These are phyloP conservation scores for Rhagologus leucostigma DNA, from an alignment of 2,113 vertebrate species.

Conservation along the genomic window DNA sequence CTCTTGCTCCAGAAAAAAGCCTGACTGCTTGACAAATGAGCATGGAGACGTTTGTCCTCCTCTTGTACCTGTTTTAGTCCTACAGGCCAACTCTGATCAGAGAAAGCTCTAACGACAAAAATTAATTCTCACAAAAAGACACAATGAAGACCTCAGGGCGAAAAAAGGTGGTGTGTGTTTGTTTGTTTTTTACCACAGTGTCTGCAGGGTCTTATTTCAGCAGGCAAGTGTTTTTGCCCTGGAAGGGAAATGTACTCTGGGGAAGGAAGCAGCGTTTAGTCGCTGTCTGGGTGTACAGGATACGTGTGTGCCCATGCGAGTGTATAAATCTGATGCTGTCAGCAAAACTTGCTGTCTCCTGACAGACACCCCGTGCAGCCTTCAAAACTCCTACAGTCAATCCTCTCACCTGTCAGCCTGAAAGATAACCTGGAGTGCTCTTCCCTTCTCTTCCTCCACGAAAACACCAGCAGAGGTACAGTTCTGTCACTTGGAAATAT, in stretches of 20 bases:
- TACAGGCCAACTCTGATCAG: not conserved
- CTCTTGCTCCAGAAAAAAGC: not conserved
- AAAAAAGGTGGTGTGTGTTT: not conserved
- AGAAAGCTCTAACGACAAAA: not conserved
- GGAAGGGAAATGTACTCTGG: not conserved
- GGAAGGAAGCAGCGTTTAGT: not conserved
- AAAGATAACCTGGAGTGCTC: not conserved
- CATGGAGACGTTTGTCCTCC: not conserved
- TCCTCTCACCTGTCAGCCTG: slow-evolving; percentile 27
- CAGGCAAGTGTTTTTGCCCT: not conserved
- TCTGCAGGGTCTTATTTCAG: not conserved
- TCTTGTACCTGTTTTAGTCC: not conserved
- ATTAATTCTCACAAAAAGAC: not conserved
- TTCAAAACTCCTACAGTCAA: slow-evolving; percentile 26
- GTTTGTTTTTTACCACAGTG: not conserved
- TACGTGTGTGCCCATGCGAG: not conserved
- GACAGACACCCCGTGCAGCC: slow-evolving; percentile 39
- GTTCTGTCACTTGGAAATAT: slow-evolving; percentile 1
- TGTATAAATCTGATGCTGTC: slow-evolving; percentile 1
- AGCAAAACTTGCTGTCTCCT: slow-evolving; percentile 26
- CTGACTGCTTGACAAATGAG: not conserved
- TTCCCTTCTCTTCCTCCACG: not conserved
- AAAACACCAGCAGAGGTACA: not conserved
- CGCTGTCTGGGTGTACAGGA: not conserved
- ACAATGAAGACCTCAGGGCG: not conserved